Percentiles rank a stretch among this genome's conserved stretches.
phyloP scores from a whole-genome alignment of 1,140 invertebrate species.

The Sarcophaga bullata region DNA sequence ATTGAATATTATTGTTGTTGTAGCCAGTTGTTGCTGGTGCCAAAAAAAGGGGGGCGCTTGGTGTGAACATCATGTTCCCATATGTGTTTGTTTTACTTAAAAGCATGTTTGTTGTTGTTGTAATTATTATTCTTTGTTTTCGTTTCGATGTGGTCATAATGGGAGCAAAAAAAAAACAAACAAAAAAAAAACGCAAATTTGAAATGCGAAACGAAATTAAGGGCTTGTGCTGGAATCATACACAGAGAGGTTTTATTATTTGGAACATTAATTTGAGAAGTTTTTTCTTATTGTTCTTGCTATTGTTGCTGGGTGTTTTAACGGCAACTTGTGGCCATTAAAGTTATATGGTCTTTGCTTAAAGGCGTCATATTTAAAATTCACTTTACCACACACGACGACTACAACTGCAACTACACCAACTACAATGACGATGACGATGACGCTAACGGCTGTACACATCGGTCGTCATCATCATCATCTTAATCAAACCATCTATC shows the following conservation, averaged over 20 bases:
- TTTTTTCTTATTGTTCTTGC: constrained; percentile 45
- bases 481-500: not conserved
- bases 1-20: not conserved
- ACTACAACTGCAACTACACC: not conserved
- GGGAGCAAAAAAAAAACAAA: too few species aligned
- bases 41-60: constrained; percentile 48
- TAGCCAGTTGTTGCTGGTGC: not conserved
- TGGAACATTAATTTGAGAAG: not conserved
- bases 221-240: not conserved
- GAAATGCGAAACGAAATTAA: constrained; percentile 11
- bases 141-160: not conserved
- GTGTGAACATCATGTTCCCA: constrained; percentile 64
- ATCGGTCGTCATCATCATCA: not conserved
- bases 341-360: constrained; percentile 18
- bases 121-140: not conserved
- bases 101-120: not conserved
- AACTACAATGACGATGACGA: constrained; percentile 1
- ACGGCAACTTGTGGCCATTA: constrained; percentile 34
- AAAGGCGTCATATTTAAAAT: constrained; percentile 35
- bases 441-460: not conserved
- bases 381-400: constrained; percentile 37
- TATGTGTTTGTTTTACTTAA: constrained; percentile 48
- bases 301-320: constrained; percentile 27
- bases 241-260: not conserved
- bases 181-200: not conserved